A percentile compares a stretch with the other conserved stretches of the same genome.
phyloP scores from a whole-genome alignment of 1,140 invertebrate genomes.

The Drosophila kepulauana region DNA sequence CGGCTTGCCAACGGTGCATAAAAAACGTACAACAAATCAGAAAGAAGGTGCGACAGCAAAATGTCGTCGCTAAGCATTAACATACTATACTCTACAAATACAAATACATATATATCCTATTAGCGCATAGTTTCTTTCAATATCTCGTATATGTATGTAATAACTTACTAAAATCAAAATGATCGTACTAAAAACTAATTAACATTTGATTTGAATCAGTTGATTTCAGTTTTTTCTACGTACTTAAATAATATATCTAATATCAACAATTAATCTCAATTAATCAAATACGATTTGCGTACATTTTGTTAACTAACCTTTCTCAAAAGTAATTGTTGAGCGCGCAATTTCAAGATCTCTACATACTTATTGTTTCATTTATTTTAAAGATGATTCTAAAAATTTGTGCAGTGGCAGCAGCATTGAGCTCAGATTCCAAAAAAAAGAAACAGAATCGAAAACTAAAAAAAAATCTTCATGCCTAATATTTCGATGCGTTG shows the following conservation, averaged over 20 bases:
- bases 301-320: slow-evolving; percentile 56
- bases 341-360: slow-evolving; percentile 35
- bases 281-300: slow-evolving; percentile 29
- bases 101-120: slow-evolving; percentile 59
- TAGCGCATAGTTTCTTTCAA: slow-evolving; percentile 79
- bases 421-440: slow-evolving; percentile 57
- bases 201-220: slow-evolving; percentile 63
- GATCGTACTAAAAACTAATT: slow-evolving; percentile 62
- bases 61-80: slow-evolving; percentile 84
- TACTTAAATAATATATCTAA: slow-evolving; percentile 25
- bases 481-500: slow-evolving; percentile 52
- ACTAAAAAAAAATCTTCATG: slow-evolving; percentile 36
- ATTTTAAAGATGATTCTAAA: slow-evolving; percentile 54
- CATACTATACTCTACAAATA: slow-evolving; percentile 42
- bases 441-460: slow-evolving; percentile 18
- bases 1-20: slow-evolving; percentile 86
- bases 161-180: slow-evolving; percentile 54
- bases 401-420: slow-evolving; percentile 66
- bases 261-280: slow-evolving; percentile 32
- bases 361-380: slow-evolving; percentile 54
- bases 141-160: slow-evolving; percentile 68
- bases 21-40: slow-evolving; percentile 85
- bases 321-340: slow-evolving; percentile 62
- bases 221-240: slow-evolving; percentile 51
- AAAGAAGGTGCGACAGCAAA: slow-evolving; percentile 85